Evolutionary conservation across 2,888 invertebrate species (phyloP), one percentile per base, ranked within the genome.

Genomic region (Meiosimyza platycephala): DNA sequence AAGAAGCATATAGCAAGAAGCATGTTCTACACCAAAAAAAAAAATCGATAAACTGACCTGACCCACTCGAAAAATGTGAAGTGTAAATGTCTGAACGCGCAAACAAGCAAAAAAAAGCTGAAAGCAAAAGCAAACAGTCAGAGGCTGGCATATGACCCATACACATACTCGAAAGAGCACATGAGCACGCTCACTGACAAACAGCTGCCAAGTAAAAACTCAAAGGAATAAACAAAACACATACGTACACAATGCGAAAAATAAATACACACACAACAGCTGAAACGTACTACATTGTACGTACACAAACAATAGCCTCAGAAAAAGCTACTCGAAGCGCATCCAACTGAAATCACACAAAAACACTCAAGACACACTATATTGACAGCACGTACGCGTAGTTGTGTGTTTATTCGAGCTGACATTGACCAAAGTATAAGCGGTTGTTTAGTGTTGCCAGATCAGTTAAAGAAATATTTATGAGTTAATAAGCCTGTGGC

Each of bases 361-460:
- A 62, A 69, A 50, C 69, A 62, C 69, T 69, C 67, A 67, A 57
- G 55, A 52, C 52, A 40, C 40, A 40, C 40, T 40, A 9, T 9
- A 40, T 40, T 40, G 40, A 40, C 9, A 9, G 40, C 40, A 40
- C 40, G 40, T 54, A n/a, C 15, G 18, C n/a, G 40, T 16, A 12
- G 60, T 48, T 47, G 62, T 54, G n/a, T 16, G 16, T 63, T n/a
- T 47, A n/a, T 7, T 54, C 52, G 9, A 47, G 47, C 33, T 70
- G 62, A 70, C 70, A 63, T 63, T 62, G 54, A 62, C 22, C 59
- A 18, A n/a, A 28, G 22, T n/a, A 51, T 18, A 60, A 40, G 70
- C 28, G 51, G 15, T 28, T 51, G 28, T 64, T 51, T 28, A 64
- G 50, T 40, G 40, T 40, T 40, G 40, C 40, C 40, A 40, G 7